A percentile compares a stretch with the other conserved stretches of the same genome.
Conservation (phyloP, 2,113 vertebrate genomes). For the Ovibos moschatus region DNA sequence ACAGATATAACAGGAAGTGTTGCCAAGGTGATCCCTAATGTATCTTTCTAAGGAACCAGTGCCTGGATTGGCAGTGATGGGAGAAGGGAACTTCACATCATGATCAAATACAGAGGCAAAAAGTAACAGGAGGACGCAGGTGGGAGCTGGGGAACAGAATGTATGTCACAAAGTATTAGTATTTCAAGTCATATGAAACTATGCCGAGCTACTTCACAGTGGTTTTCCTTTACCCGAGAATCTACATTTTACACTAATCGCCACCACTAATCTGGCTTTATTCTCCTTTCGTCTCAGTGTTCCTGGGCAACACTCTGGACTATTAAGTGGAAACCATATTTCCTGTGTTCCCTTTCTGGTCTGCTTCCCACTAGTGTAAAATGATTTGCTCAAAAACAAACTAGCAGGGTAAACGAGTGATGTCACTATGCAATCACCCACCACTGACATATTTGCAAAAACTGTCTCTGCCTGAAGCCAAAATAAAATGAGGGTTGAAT, state of each 20-base stretch:
- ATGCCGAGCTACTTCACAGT: neutral
- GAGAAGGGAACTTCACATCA: neutral
- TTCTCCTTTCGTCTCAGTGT: neutral
- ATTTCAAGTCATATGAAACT: neutral
- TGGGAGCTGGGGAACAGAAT: neutral
- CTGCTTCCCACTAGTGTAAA: neutral
- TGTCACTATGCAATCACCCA: neutral
- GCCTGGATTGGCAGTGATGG: neutral
- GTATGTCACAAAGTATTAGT: neutral
- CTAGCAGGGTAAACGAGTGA: neutral
- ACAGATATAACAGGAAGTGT: neutral
- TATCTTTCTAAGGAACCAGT: neutral
- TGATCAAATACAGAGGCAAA: neutral
- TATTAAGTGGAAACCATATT: neutral
- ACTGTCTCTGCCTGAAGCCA: neutral
- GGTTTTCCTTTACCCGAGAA: neutral
- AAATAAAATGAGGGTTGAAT: constrained; percentile 25
- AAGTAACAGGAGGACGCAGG: neutral
- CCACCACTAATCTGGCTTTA: neutral
- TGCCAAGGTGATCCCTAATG: neutral
- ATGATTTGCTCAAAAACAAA: neutral
- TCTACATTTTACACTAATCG: neutral
- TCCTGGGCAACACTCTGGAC: neutral
- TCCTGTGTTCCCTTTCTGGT: neutral
- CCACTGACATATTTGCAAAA: neutral